phyloP scores from a whole-genome alignment of 2,888 invertebrate species.

The Rhagonycha lutea region DNA sequence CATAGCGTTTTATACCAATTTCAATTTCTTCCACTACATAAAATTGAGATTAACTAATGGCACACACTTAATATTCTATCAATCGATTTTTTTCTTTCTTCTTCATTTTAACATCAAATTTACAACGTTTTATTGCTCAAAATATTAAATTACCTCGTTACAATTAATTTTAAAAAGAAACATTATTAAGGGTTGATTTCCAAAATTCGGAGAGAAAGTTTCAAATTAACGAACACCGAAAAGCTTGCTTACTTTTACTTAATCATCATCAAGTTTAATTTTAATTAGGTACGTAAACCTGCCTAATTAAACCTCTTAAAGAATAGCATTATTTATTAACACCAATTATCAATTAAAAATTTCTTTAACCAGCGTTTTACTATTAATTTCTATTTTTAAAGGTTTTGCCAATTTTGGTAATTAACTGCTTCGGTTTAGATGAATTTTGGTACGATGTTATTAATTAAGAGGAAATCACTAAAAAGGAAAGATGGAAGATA shows the following conservation, averaged over 20 bases:
- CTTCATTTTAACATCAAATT: background rate
- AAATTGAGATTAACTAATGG: constrained; percentile 33
- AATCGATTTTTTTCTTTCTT: background rate
- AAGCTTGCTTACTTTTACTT: background rate
- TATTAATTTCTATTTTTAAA: background rate
- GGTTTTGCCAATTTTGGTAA: background rate
- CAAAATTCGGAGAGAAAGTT: background rate
- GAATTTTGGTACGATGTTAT: too few relatives aligned
- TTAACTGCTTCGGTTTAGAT: too few relatives aligned
- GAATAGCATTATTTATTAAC: background rate
- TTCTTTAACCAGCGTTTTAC: background rate
- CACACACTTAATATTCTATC: constrained; percentile 9
- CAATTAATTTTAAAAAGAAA: too few relatives aligned
- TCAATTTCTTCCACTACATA: constrained; percentile 37
- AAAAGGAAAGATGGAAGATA: background rate
- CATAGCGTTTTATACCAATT: constrained; percentile 26
- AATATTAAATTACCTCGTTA: too few relatives aligned
- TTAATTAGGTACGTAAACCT: background rate
- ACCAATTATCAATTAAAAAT: background rate
- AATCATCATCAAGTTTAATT: background rate
- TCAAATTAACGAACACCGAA: background rate
- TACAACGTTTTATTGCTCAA: background rate
- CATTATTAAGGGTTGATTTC: background rate
- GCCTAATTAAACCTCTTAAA: background rate
- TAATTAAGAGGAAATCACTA: background rate